phyloP scores from a whole-genome alignment of 2,888 invertebrate genomes.

The Limenitis camilla region DNA sequence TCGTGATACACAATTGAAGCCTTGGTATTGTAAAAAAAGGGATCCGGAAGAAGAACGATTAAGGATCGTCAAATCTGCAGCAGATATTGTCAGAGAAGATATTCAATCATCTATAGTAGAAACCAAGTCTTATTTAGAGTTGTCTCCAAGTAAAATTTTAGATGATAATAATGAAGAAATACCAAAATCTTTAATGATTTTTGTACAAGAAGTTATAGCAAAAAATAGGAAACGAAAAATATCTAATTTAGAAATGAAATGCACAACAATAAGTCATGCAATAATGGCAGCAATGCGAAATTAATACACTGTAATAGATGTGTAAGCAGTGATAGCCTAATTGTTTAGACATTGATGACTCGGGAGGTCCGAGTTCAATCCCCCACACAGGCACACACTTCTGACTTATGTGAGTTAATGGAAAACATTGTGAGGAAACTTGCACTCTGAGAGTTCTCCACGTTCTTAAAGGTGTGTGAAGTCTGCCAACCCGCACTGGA shows the following conservation, averaged over 20 bases:
- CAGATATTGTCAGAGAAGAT: slow-evolving; percentile 43
- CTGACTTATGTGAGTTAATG: no score
- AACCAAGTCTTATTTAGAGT: slow-evolving; percentile 38
- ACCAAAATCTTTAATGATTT: slow-evolving; percentile 36
- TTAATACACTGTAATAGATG: no score
- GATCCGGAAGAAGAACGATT: slow-evolving; percentile 33
- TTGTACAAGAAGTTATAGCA: slow-evolving; percentile 35
- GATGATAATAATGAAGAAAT: slow-evolving; percentile 30
- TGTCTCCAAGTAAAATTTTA: slow-evolving; percentile 36
- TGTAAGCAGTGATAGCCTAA: no score
- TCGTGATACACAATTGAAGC: slow-evolving; percentile 38
- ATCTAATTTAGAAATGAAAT: slow-evolving; percentile 36
- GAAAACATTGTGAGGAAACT: no score
- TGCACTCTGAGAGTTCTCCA: no score
- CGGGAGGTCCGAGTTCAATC: no score
- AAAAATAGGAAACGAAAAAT: slow-evolving; percentile 31
- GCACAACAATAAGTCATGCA: slow-evolving; percentile 36
- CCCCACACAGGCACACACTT: no score
- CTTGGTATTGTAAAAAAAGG: slow-evolving; percentile 39
- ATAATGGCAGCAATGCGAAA: no score
- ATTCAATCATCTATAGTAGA: slow-evolving; percentile 37
- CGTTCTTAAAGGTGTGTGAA: no score
- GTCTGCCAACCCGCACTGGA: no score
- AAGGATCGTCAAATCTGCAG: slow-evolving; percentile 42
- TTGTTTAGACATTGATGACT: no score